Evolutionary conservation across 1,140 invertebrate species (phyloP).

Genomic region (Drosophila lacteicornis): DNA sequence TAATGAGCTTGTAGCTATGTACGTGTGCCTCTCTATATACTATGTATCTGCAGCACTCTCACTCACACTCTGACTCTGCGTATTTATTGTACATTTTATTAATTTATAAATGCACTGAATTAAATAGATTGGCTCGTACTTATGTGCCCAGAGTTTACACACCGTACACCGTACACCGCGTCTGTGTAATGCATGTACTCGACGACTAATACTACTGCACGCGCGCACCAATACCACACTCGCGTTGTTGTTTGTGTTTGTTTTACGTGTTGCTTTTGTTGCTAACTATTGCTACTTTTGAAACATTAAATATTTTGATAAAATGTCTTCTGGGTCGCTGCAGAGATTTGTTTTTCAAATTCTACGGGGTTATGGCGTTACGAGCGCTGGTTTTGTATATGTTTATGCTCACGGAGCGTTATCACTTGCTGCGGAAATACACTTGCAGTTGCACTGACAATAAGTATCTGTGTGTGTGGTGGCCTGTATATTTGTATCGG

Average conservation of each 20-base stretch:
- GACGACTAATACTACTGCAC: conserved; percentile 33
- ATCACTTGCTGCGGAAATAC: conserved; percentile 30
- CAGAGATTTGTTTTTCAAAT: conserved; percentile 29
- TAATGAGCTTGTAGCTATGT: conserved; percentile 61
- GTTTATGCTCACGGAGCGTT: conserved; percentile 14
- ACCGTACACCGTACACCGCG: conserved; percentile 15
- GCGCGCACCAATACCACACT: conserved; percentile 32
- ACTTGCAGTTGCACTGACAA: conserved; percentile 32
- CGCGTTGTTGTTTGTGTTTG: conserved; percentile 34
- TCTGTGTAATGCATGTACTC: conserved; percentile 37
- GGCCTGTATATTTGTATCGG: conserved; percentile 3
- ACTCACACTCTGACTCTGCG: conserved; percentile 13
- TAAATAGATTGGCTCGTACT: conserved; percentile 47
- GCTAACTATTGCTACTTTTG: conserved; percentile 32
- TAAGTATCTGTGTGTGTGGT: conserved; percentile 23
- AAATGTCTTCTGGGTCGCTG: conserved; percentile 25
- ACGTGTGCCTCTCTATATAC: conserved; percentile 27
- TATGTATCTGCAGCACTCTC: conserved; percentile 27
- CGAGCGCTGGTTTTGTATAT: conserved; percentile 5
- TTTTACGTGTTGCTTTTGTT: conserved; percentile 50
- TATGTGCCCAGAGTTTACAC: conserved; percentile 46
- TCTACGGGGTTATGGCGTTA: background rate
- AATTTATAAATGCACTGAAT: conserved; percentile 56
- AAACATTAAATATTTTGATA: conserved; percentile 56
- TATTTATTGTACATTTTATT: conserved; percentile 50